Evolutionary conservation across 2,113 vertebrate species (phyloP), one percentile per base, ranked within the genome.

Genomic region (Burhinus oedicnemus): DNA sequence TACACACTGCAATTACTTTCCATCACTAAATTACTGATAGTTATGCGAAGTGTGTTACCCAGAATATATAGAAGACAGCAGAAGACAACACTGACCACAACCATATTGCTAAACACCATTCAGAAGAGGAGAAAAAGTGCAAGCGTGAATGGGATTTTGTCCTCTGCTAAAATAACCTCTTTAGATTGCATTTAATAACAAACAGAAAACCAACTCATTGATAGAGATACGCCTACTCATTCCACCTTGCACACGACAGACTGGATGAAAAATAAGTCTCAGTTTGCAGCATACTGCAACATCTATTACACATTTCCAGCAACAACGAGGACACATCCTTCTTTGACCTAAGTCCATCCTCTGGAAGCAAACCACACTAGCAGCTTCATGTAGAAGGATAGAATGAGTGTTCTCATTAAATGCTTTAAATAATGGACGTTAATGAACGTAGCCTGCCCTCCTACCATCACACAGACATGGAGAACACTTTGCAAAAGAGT

Each of bases 51-150:
- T 8, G 7, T 23, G 2, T 29, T 77, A 47, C n/a, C 29, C 47
- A 40, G 20, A 57, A 34, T 4, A 21, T 1, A 15, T 0, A 8
- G 34, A 12, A 87, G 75, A n/a, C 14, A 30, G 11, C 0, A 18
- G 27, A 69, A 44, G 12, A 12, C 6, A 80, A 45, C 32, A 45
- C 44, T n/a, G 38, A 45, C 5, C n/a, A 17, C 26, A 55, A 1
- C 2, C 7, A 2, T 5, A 17, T 20, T 58, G 16, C 32, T 49
- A 54, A 87, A 68, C 14, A 5, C 8, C 29, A 6, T 38, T 60
- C 42, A 47, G 36, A 81, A 71, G 34, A 52, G 22, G 16, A 70
- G 11, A 38, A 65, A 68, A 86, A 17, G 20, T 45, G 16, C 2
- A 47, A 26, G 1, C 23, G 7, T 16, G 42, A 65, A 64, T 20